Evolutionary conservation across 1,140 invertebrate species (phyloP).

Genomic region (Zeugodacus cucurbitae): DNA sequence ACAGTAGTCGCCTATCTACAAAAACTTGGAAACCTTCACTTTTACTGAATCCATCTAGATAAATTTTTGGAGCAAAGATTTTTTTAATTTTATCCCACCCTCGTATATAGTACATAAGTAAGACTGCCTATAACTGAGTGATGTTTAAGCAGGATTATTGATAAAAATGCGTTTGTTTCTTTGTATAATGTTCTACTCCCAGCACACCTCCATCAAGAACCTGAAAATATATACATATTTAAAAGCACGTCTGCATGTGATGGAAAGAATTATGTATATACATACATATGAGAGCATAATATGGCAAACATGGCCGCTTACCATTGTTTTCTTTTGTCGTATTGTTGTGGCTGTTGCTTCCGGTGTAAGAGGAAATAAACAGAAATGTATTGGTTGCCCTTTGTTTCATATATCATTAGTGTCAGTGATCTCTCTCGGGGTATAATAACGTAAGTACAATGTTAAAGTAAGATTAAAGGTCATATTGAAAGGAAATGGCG

Average conservation of each 20-base stretch:
- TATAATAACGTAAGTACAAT: background rate
- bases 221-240: background rate
- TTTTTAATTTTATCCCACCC: background rate
- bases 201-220: background rate
- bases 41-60: no score
- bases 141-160: background rate
- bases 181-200: background rate
- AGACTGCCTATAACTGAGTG: background rate
- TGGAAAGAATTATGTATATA: background rate
- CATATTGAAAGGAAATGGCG: background rate
- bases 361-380: conserved; percentile 1
- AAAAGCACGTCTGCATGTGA: background rate
- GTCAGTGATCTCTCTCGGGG: background rate
- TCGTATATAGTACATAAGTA: background rate
- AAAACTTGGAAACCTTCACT: no score
- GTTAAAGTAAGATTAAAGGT: background rate
- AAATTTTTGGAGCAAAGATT: no score
- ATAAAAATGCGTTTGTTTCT: background rate
- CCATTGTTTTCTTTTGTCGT: conserved; percentile 1
- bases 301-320: background rate
- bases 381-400: background rate
- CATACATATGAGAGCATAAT: background rate
- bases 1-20: no score
- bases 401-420: background rate
- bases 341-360: conserved; percentile 13